Base-by-base conservation (phyloP, 1,140 invertebrate species). In the Drosophila subpulchrella region DNA sequence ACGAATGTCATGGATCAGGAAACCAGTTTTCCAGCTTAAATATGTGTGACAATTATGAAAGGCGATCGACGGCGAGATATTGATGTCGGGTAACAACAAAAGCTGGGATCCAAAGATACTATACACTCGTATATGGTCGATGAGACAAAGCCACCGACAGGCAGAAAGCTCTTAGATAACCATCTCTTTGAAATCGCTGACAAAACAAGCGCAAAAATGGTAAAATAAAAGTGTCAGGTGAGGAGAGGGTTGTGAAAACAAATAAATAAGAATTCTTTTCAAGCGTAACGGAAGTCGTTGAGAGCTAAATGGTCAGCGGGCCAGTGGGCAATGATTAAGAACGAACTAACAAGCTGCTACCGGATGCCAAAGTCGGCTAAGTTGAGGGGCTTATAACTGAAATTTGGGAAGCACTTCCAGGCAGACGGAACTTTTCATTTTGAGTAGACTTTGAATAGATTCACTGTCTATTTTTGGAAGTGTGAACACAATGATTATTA, bases 1-100 rank as follows among this genome's bases (percentile, higher is more conserved):
- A 44, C 34, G 66, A 60, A 24, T 62, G 50, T 56, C 70, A 55
- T n/a, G 51, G 41, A 74, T 41, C 46, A 36, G 38, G 42, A 6
- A 80, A 80, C 77, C 77, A 55, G 78, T 80, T 79, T 38, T 34
- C 41, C 24, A 42, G 44, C 44, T 81, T 62, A 15, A 63, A 81
- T 85, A 85, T 86, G 78, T 85, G 81, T 86, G 81, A 85, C 82
- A 85, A 86, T 81, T 85, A 85, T 85, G 78, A 85, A 67, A 78
- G 74, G 74, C 82, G 82, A 85, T 85, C 82, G 78, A 61, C 66
- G 47, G 62, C 41, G 58, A 50, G 81, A 76, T 84, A 84, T 80
- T 68, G 78, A 77, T 77, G 81, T 34, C 74, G 55, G 74, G 47
- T 20, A 62, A 75, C 44, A 80, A 83, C 81, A 83, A 84, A 80